Base-by-base conservation (phyloP, 2,888 invertebrate genomes). In the Muschampia plurimacula region DNA sequence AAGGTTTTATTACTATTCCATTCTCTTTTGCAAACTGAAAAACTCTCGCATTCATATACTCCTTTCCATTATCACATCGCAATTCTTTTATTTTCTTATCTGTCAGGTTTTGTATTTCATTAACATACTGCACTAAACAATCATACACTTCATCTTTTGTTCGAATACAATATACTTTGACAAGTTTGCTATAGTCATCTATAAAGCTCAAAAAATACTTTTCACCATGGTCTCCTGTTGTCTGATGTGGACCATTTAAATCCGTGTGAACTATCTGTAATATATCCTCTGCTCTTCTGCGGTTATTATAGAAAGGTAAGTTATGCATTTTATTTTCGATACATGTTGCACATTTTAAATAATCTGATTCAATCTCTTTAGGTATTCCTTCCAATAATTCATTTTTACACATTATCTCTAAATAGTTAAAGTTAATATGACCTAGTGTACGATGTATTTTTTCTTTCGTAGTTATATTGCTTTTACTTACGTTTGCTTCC, bases 41-140 rank as follows among this genome's bases (percentile, higher is more conserved):
- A 6, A 49, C 49, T 6, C n/a, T 49, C 5, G 2, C 5, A 41
- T 41, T 41, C 41, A 41, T 49, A 49, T 49, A 52, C 5, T 52
- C 52, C 8, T 15, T 52, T 9, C 15, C 15, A 52, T 52, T 52
- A 8, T 52, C 49, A 15, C 15, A 52, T 15, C 49, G 13, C n/a
- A 52, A 6, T 15, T 52, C 49, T 52, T 52, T 52, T n/a, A 52
- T 52, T n/a, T n/a, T 52, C n/a, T 52, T 52, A n/a, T n/a, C n/a
- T 5, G 49, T 52, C 49, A 5, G 15, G n/a, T 52, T 52, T 8
- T 52, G 49, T 8, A 52, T 15, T 52, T 52, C 49, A 15, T 52
- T 52, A n/a, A 52, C 49, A 52, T 52, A 52, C 6, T 52, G 49
- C 7, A 52, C 8, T 52, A 52, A 52, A 15, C 49, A 52, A 52